Evolutionary conservation across 2,113 vertebrate species (phyloP), one percentile per base, ranked within the genome.

Genomic region (Pandion haliaetus): DNA sequence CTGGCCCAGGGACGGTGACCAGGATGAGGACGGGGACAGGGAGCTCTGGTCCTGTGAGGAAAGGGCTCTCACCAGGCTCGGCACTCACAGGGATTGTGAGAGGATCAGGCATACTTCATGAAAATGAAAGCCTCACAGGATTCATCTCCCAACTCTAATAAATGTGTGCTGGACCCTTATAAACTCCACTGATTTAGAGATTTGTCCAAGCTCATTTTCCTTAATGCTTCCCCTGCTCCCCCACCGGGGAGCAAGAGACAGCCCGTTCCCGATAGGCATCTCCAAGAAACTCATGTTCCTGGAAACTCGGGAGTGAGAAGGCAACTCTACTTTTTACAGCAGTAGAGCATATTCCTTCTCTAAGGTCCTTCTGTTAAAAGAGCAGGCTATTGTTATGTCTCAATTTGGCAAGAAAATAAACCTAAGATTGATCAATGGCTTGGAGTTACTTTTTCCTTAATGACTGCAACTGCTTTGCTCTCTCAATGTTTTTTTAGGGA

Each of bases 391-490:
- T 91, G 83, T 94, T 93, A 50, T 23, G 29, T 45, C 55, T 86
- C 28, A 59, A 6, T 57, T 82, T 79, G 77, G 81, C 84, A 93
- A 89, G 52, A 50, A 74, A 86, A 63, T n/a, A 40, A 69, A 1
- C 3, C 6, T 16, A 49, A 45, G 38, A 81, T 11, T 78, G 47
- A 65, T 91, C 91, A 76, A 67, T 38, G 11, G 38, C 72, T 94
- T 55, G 47, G 65, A 31, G 55, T 95, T 84, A 71, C 73, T 91
- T 59, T 89, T 89, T 76, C 57, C 55, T 94, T 93, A 91, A 91
- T 94, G 63, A 84, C 47, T 76, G 47, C 25, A 79, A 31, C 44
- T 82, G 65, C 70, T 91, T 93, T 95, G 69, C 44, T 95, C 70
- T 91, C 62, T 34, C n/a, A 82, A 52, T 74, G 63, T 2, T 81